Evolutionary conservation across 1,140 invertebrate genomes (phyloP).

Genomic region (Neodiprion pinetum): DNA sequence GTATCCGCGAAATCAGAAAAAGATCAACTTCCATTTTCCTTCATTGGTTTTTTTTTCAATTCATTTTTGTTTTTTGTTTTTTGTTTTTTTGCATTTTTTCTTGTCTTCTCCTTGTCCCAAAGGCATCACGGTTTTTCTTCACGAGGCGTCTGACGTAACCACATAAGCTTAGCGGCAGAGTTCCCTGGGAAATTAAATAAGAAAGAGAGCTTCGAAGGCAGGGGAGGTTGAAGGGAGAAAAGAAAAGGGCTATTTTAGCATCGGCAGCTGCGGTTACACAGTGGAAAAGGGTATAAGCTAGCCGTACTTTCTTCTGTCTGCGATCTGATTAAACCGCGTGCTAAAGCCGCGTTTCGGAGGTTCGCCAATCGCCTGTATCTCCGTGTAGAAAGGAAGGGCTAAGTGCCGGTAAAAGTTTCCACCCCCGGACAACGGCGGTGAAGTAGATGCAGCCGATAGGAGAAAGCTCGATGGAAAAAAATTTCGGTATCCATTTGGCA

Average conservation of each 20-base stretch:
- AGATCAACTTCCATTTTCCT: too few relatives aligned
- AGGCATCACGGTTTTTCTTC: too few relatives aligned
- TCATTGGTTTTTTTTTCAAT: too few relatives aligned
- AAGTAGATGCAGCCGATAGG: background rate
- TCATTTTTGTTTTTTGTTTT: too few relatives aligned
- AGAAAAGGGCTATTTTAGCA: background rate
- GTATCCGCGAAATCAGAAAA: too few relatives aligned
- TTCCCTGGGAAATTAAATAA: background rate
- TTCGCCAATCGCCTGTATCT: background rate
- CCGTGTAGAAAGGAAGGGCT: background rate
- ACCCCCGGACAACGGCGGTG: background rate
- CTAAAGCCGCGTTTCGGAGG: background rate
- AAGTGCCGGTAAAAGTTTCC: background rate
- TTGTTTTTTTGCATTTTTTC: too few relatives aligned
- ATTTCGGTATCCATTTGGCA: too few relatives aligned
- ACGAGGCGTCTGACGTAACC: too few relatives aligned
- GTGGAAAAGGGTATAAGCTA: background rate
- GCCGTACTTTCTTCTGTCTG: background rate
- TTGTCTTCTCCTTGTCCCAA: too few relatives aligned
- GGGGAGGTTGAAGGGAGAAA: background rate
- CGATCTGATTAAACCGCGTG: slow-evolving; percentile 1
- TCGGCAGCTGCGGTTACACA: too few relatives aligned
- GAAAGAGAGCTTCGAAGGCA: background rate
- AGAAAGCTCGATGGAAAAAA: background rate
- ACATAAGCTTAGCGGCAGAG: too few relatives aligned